Conservation (phyloP, 2,888 invertebrate genomes). For the Cerastis leucographa region DNA sequence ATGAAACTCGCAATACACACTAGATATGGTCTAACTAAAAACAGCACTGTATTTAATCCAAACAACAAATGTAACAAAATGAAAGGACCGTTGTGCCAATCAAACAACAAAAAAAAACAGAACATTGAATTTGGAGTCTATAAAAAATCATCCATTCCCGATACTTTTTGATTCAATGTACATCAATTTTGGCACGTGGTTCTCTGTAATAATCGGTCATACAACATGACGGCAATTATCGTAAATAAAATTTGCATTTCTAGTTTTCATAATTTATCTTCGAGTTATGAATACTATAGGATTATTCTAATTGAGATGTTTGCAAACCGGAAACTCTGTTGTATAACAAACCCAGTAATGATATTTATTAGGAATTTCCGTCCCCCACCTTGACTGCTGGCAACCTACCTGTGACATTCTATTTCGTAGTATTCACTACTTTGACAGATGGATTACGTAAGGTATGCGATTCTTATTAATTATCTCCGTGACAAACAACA, state of each 20-base stretch:
- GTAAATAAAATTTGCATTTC: slow-evolving; percentile 65
- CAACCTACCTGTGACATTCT: slow-evolving; percentile 64
- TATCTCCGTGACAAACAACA: slow-evolving; percentile 39
- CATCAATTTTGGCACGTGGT: slow-evolving; percentile 60
- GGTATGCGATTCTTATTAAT: slow-evolving; percentile 46
- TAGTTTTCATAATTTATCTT: slow-evolving; percentile 59
- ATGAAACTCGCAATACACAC: no score
- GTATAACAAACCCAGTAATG: slow-evolving; percentile 71
- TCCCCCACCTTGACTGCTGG: slow-evolving; percentile 65
- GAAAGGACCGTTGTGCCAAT: no score
- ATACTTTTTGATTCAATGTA: no score
- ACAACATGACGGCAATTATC: slow-evolving; percentile 52
- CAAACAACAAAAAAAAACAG: no score
- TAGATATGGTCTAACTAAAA: no score
- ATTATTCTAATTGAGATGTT: slow-evolving; percentile 66
- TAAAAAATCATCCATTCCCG: no score
- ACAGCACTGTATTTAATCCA: no score
- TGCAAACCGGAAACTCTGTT: slow-evolving; percentile 68
- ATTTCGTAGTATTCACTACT: slow-evolving; percentile 59
- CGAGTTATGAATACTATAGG: slow-evolving; percentile 61
- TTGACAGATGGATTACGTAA: slow-evolving; percentile 65
- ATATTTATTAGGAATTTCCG: slow-evolving; percentile 76
- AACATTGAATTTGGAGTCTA: no score
- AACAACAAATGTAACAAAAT: no score
- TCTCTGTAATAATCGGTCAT: slow-evolving; percentile 44